Percentiles rank a stretch among this genome's conserved stretches.
These are phyloP conservation scores for Cataglyphis rosenhaueri DNA, from an alignment of 2,888 invertebrate genomes.

Conservation along the genomic window DNA sequence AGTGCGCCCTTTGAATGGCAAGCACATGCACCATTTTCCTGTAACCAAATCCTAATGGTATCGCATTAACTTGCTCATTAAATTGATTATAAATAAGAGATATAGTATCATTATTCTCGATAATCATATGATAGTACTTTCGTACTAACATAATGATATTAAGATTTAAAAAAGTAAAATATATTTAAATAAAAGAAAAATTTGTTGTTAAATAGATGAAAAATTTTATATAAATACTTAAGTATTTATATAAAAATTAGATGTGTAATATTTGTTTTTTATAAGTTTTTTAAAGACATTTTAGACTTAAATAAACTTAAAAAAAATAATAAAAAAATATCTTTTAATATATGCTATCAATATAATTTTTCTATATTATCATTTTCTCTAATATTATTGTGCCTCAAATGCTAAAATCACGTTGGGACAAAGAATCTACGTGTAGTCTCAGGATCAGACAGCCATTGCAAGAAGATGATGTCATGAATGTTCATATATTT, in stretches of 20 bases:
- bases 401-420: slow-evolving; percentile 1
- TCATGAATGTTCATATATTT: slow-evolving; percentile 22
- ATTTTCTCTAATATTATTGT: not conserved
- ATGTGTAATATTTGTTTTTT: not conserved
- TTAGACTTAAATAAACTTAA: not conserved
- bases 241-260: not conserved
- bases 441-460: slow-evolving; percentile 2
- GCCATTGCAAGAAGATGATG: not conserved
- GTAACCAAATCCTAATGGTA: slow-evolving; percentile 37
- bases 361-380: not conserved
- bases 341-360: not conserved
- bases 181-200: not conserved
- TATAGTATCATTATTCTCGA: slow-evolving; percentile 13
- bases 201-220: not conserved
- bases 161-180: not conserved
- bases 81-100: slow-evolving; percentile 41
- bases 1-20: slow-evolving; percentile 25
- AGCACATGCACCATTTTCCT: slow-evolving; percentile 29
- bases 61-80: slow-evolving; percentile 43
- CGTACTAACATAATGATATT: not conserved
- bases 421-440: not conserved
- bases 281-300: not conserved
- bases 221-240: not conserved
- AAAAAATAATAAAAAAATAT: not conserved
- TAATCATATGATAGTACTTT: slow-evolving; percentile 5